Percentiles rank a stretch among this genome's conserved stretches.
Conservation (phyloP, 2,113 vertebrate genomes). For the Aramus guarauna region DNA sequence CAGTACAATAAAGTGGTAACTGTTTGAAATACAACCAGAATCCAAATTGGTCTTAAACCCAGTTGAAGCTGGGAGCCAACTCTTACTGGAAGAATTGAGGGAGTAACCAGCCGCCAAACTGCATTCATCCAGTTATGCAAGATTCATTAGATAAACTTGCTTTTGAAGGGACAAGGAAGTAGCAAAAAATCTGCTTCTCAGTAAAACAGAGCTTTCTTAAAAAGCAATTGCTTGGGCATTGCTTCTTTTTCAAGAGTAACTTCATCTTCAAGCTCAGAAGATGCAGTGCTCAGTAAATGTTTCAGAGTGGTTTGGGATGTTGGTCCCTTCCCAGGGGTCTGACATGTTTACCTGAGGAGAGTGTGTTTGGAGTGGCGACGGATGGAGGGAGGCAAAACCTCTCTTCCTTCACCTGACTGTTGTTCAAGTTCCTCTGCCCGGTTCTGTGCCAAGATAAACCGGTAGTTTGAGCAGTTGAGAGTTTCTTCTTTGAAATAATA, state of each 20-base stretch:
- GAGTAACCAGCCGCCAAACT: neutral
- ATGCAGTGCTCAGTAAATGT: neutral
- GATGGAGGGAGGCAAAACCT: accelerated
- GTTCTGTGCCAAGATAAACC: neutral
- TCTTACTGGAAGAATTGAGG: neutral
- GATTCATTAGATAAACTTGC: neutral
- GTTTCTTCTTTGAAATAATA: neutral
- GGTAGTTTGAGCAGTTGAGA: neutral
- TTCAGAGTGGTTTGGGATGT: neutral
- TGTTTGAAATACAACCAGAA: neutral
- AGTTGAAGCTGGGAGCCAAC: neutral
- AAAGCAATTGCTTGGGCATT: neutral
- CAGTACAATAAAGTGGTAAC: neutral
- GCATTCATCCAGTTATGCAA: neutral
- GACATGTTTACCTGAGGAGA: neutral
- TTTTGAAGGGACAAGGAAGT: neutral
- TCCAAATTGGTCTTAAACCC: neutral
- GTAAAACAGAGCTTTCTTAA: neutral
- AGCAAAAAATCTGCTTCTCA: neutral
- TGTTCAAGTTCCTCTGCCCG: neutral
- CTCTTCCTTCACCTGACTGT: neutral
- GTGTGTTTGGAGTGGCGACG: neutral
- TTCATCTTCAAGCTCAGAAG: neutral
- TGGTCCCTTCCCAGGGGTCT: neutral
- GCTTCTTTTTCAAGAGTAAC: neutral